Conservation (phyloP, 2,113 vertebrate species). For the Narcine bancroftii region DNA sequence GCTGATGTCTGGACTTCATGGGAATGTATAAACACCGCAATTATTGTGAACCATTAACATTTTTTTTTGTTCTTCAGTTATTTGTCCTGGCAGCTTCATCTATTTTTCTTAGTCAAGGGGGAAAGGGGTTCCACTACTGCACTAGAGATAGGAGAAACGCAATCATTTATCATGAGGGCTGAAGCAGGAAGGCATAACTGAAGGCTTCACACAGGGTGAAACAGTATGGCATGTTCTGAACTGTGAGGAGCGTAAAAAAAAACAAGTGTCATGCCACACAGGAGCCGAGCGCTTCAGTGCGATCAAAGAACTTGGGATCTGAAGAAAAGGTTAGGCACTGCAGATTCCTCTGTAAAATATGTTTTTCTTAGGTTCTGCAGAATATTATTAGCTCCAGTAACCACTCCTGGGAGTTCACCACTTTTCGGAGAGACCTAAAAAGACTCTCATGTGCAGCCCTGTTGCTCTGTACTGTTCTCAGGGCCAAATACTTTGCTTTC, state of each 20-base stretch:
- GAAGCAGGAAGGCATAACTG: slow-evolving; percentile 43
- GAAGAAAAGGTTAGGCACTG: slow-evolving; percentile 33
- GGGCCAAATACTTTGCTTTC: neutral
- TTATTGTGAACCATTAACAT: slow-evolving; percentile 50
- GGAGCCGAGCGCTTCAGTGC: slow-evolving; percentile 8
- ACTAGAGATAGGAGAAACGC: slow-evolving; percentile 40
- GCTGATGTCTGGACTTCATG: slow-evolving; percentile 59
- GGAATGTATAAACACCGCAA: slow-evolving; percentile 55
- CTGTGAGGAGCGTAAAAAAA: neutral
- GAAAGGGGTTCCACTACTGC: slow-evolving; percentile 45
- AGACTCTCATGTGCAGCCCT: neutral
- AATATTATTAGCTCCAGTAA: neutral
- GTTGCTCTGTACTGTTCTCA: neutral
- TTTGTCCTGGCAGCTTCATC: slow-evolving; percentile 53
- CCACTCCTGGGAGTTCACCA: neutral
- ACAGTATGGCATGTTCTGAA: slow-evolving; percentile 28
- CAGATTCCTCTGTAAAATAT: slow-evolving; percentile 18
- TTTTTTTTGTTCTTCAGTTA: slow-evolving; percentile 54
- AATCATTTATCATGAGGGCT: slow-evolving; percentile 42
- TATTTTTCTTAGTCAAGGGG: slow-evolving; percentile 55
- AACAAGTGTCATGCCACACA: slow-evolving; percentile 14
- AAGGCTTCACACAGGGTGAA: slow-evolving; percentile 39
- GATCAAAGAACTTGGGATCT: slow-evolving; percentile 25
- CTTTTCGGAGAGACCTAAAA: neutral
- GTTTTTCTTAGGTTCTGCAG: neutral